phyloP scores from a whole-genome alignment of 2,113 vertebrate species.

The Dinomys branickii region DNA sequence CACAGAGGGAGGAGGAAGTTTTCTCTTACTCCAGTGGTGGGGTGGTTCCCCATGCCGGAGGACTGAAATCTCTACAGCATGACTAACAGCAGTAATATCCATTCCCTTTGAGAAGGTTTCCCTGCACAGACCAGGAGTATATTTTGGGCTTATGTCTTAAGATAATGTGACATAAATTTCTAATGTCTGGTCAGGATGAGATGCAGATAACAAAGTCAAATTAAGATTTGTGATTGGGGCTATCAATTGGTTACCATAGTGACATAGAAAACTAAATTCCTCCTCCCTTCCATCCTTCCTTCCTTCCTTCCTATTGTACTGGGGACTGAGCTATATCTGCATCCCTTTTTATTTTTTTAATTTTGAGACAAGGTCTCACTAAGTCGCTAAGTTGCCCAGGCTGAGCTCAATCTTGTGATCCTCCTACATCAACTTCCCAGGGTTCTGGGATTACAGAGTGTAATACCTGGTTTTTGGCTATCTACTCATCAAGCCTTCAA shows the following conservation, averaged over 20 bases:
- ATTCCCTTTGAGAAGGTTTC: neutral
- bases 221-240: slow-evolving; percentile 1
- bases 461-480: neutral
- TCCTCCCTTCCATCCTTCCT: neutral
- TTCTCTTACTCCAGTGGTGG: neutral
- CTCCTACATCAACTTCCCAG: neutral
- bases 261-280: neutral
- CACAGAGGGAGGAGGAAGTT: neutral
- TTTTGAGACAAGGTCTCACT: neutral
- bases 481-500: neutral
- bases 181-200: neutral
- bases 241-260: neutral
- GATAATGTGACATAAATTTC: slow-evolving; percentile 5
- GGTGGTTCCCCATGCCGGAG: neutral
- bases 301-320: neutral
- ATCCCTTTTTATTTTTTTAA: neutral
- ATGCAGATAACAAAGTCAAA: slow-evolving; percentile 43
- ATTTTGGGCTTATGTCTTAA: neutral
- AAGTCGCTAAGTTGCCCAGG: neutral
- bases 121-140: neutral
- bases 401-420: neutral
- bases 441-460: neutral
- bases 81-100: neutral
- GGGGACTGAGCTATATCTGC: neutral
- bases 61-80: neutral